Percentiles rank a stretch among this genome's conserved stretches.
Evolutionary conservation across 1,140 invertebrate species (phyloP).

Genomic region (Drosophila murphyi): DNA sequence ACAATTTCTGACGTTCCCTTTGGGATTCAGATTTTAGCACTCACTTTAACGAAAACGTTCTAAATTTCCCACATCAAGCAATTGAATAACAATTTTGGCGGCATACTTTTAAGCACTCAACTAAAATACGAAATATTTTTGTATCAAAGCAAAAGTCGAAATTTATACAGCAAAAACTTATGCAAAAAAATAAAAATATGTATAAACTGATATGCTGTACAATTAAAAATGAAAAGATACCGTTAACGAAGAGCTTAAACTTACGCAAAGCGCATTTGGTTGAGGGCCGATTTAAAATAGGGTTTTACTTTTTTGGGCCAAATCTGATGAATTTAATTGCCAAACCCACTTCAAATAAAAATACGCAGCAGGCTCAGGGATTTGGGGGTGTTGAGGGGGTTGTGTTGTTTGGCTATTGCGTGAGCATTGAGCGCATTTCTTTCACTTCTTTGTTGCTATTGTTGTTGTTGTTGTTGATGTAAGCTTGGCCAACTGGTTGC

Average conservation of each 20-base stretch:
- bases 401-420: slow-evolving; percentile 51
- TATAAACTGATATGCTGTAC: not conserved
- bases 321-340: slow-evolving; percentile 70
- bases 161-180: not conserved
- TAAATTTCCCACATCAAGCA: not conserved
- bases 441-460: slow-evolving; percentile 52
- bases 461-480: slow-evolving; percentile 13
- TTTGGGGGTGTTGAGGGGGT: not conserved
- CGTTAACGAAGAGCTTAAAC: not conserved
- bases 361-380: slow-evolving; percentile 20
- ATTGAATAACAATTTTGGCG: not conserved
- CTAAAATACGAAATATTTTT: not conserved
- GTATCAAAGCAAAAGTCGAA: not conserved
- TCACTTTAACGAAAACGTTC: not conserved
- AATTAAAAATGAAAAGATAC: not conserved
- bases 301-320: slow-evolving; percentile 18
- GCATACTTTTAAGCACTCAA: slow-evolving; percentile 1
- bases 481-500: slow-evolving; percentile 17
- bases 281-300: slow-evolving; percentile 1
- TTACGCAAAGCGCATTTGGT: not conserved
- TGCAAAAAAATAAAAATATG: not conserved
- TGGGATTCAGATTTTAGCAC: too few relatives aligned
- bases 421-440: slow-evolving; percentile 51
- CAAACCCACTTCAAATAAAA: slow-evolving; percentile 37
- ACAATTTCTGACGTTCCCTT: too few relatives aligned